These are phyloP conservation scores for Chelonus formosanus DNA, from an alignment of 2,888 invertebrate genomes.

Conservation along the genomic window DNA sequence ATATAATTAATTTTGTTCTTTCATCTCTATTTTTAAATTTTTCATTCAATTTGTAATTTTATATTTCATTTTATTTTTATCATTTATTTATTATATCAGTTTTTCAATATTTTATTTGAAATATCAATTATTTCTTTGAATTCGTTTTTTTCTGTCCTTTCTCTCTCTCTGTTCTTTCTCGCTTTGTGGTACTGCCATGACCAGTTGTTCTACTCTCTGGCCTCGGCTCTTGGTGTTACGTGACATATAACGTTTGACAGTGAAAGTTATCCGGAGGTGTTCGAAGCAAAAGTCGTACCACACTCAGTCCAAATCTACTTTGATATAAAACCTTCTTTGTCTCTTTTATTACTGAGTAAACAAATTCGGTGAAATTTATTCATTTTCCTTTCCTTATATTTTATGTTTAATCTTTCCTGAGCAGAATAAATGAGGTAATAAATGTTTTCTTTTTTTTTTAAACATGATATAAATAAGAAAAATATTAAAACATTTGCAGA, in stretches of 20 bases:
- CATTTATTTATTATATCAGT: neutral
- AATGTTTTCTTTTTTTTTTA: neutral
- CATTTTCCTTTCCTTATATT: neutral
- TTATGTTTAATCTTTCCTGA: neutral
- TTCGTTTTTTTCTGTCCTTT: neutral
- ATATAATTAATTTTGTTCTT: too few species aligned
- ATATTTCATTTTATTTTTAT: neutral
- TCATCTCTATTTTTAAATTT: too few species aligned
- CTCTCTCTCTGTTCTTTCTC: neutral
- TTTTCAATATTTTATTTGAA: slow-evolving; percentile 8
- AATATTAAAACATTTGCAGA: neutral
- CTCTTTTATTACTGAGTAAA: neutral
- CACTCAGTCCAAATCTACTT: slow-evolving; percentile 8
- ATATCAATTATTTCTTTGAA: neutral
- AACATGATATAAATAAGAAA: neutral
- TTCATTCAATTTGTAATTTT: too few species aligned
- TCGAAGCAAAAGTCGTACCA: slow-evolving; percentile 32
- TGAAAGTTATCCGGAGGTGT: slow-evolving; percentile 51
- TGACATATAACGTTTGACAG: slow-evolving; percentile 53
- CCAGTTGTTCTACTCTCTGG: slow-evolving; percentile 33
- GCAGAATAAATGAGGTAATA: neutral
- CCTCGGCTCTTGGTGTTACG: slow-evolving; percentile 45
- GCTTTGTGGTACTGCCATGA: slow-evolving; percentile 12
- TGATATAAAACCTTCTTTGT: neutral
- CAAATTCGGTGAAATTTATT: neutral